These are phyloP conservation scores for Laticauda colubrina DNA, from an alignment of 2,113 vertebrate species.

Conservation along the genomic window DNA sequence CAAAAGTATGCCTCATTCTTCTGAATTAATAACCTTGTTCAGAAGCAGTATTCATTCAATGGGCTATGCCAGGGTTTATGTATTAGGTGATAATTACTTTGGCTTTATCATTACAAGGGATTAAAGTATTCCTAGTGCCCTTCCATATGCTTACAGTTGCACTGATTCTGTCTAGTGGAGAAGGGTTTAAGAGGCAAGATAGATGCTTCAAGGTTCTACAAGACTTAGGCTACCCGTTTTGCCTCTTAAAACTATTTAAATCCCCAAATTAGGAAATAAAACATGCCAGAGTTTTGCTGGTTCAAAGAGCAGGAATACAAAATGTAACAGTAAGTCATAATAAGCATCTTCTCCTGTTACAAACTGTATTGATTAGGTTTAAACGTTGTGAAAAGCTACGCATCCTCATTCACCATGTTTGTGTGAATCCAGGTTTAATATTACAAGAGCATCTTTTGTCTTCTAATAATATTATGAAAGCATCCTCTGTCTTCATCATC, in stretches of 20 bases:
- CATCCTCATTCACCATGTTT: neutral
- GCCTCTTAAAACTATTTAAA: neutral
- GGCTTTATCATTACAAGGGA: neutral
- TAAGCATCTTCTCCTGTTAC: neutral
- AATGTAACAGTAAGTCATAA: neutral
- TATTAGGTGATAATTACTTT: neutral
- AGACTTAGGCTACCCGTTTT: neutral
- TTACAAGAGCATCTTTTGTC: neutral
- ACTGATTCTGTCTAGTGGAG: neutral
- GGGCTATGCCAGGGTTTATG: neutral
- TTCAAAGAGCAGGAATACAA: neutral
- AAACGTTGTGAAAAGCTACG: neutral
- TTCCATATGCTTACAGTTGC: neutral
- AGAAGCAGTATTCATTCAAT: neutral
- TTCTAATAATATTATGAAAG: neutral
- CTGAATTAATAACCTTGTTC: neutral
- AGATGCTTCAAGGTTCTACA: neutral
- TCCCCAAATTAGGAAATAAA: neutral
- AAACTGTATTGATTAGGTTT: neutral
- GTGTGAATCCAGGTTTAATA: neutral
- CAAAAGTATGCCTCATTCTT: neutral
- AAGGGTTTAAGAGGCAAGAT: neutral
- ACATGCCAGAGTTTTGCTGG: neutral
- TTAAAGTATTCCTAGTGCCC: neutral
- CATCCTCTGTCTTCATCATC: neutral